These are phyloP conservation scores for Papilio elwesi DNA, from an alignment of 2,888 invertebrate species.

Conservation along the genomic window DNA sequence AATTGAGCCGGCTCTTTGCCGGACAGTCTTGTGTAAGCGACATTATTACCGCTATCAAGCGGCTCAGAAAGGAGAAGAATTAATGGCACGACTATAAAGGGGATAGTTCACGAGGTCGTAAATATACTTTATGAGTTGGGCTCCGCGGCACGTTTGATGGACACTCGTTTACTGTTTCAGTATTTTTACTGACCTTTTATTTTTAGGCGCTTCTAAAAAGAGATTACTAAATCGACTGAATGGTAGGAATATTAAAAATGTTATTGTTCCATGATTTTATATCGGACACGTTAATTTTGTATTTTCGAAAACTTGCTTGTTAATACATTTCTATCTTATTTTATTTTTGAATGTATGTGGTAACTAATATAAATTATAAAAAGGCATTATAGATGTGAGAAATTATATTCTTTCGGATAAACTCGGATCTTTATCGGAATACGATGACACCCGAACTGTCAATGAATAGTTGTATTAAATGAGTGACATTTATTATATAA, in stretches of 20 bases:
- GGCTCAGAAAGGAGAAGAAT: conserved; percentile 25
- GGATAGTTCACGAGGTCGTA: conserved; percentile 34
- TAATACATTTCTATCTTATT: too few relatives aligned
- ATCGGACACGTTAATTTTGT: too few relatives aligned
- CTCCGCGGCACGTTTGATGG: conserved; percentile 34
- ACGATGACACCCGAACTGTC: too few relatives aligned
- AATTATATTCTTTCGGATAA: too few relatives aligned
- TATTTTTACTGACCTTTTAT: conserved; percentile 18
- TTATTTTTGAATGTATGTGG: too few relatives aligned
- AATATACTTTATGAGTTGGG: conserved; percentile 38
- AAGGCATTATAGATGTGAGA: too few relatives aligned
- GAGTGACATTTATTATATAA: too few relatives aligned
- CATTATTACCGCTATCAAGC: conserved; percentile 29
- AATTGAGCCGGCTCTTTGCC: conserved; percentile 19
- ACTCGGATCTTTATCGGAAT: too few relatives aligned
- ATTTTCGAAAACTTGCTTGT: too few relatives aligned
- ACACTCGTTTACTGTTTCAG: conserved; percentile 32
- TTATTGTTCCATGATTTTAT: too few relatives aligned
- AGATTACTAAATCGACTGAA: neutral
- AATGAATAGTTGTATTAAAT: too few relatives aligned
- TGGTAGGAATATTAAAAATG: neutral
- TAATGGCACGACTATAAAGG: conserved; percentile 32
- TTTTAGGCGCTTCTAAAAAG: conserved; percentile 1
- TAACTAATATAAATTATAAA: too few relatives aligned
- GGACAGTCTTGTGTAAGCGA: conserved; percentile 27